Evolutionary conservation across 2,797 vertebrate genomes (phyloP).

Genomic region (Sebastes taczanowskii): DNA sequence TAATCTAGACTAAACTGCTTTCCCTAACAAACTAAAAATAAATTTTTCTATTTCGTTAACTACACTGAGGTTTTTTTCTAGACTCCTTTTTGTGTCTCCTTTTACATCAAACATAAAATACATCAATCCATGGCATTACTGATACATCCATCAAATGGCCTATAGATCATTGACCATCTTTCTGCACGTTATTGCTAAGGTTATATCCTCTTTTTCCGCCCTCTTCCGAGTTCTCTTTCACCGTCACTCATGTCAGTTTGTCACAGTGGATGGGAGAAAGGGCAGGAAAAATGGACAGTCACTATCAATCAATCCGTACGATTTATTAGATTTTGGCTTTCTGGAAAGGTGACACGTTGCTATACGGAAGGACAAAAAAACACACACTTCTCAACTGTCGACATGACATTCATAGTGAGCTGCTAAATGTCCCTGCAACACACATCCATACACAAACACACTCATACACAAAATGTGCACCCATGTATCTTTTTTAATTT

Average conservation of each 20-base stretch:
- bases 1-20: not conserved
- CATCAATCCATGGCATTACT: not conserved
- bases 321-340: slow-evolving; percentile 61
- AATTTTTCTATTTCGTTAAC: not conserved
- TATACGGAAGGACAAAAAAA: not conserved
- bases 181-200: slow-evolving; percentile 3
- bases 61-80: not conserved
- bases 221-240: slow-evolving; percentile 42
- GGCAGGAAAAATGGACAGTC: slow-evolving; percentile 50
- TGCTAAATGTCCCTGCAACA: slow-evolving; percentile 3
- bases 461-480: not conserved
- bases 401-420: slow-evolving; percentile 22
- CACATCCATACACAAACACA: not conserved
- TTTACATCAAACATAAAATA: not conserved
- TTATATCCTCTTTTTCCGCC: slow-evolving; percentile 13
- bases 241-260: slow-evolving; percentile 54
- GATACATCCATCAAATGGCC: not conserved
- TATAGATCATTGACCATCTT: not conserved
- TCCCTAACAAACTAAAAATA: not conserved
- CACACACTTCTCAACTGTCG: slow-evolving; percentile 20
- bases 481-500: too few relatives aligned
- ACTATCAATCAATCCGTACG: slow-evolving; percentile 53
- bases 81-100: not conserved
- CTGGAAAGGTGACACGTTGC: slow-evolving; percentile 52
- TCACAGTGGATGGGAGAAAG: slow-evolving; percentile 33